A percentile compares a stretch with the other conserved stretches of the same genome.
phyloP scores from a whole-genome alignment of 2,888 invertebrate species.

The Papilio protenor region DNA sequence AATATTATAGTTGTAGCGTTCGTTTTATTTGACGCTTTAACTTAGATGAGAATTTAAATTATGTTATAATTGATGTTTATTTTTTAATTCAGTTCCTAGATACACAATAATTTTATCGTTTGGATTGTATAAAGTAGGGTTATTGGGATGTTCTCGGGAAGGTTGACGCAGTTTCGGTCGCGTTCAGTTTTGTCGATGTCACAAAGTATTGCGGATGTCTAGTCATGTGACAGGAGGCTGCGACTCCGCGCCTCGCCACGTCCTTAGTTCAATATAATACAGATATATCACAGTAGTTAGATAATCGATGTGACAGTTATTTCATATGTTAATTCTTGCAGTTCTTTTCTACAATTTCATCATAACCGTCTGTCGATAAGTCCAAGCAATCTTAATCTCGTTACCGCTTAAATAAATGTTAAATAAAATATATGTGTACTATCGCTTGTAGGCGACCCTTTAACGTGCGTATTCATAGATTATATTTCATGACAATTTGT shows the following conservation, averaged over 20 bases:
- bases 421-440: slow-evolving; percentile 64
- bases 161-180: slow-evolving; percentile 51
- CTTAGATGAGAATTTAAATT: slow-evolving; percentile 54
- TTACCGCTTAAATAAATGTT: slow-evolving; percentile 76
- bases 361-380: slow-evolving; percentile 61
- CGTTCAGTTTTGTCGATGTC: slow-evolving; percentile 51
- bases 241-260: slow-evolving; percentile 9
- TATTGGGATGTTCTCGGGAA: slow-evolving; percentile 65
- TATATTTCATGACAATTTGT: slow-evolving; percentile 62
- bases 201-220: slow-evolving; percentile 67
- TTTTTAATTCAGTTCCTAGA: slow-evolving; percentile 53
- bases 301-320: slow-evolving; percentile 70
- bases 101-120: slow-evolving; percentile 46
- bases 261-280: slow-evolving; percentile 52
- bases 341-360: slow-evolving; percentile 54
- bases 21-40: slow-evolving; percentile 58
- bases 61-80: slow-evolving; percentile 46
- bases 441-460: slow-evolving; percentile 76
- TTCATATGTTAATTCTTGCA: slow-evolving; percentile 61
- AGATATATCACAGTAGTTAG: slow-evolving; percentile 69
- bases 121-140: slow-evolving; percentile 83
- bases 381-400: slow-evolving; percentile 67
- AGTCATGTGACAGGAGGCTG: slow-evolving; percentile 65
- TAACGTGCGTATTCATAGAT: slow-evolving; percentile 59
- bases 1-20: slow-evolving; percentile 69